Conservation (phyloP, 2,888 invertebrate species). For the Amblyjoppa fuscipennis region DNA sequence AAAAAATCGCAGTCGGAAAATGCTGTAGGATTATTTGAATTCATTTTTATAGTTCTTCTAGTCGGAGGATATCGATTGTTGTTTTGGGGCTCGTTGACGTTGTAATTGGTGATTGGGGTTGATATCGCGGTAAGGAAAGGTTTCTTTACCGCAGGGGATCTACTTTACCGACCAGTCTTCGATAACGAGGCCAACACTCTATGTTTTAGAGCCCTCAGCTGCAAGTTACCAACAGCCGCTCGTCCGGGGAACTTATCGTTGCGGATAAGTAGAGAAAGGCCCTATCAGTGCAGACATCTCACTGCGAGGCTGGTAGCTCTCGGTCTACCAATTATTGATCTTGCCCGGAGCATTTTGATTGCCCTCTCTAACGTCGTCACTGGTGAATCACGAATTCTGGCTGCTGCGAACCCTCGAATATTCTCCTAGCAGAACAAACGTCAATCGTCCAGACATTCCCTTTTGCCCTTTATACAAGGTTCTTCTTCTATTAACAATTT, state of each 20-base stretch:
- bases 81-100: background rate
- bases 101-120: background rate
- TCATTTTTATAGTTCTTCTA: background rate
- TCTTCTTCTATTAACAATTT: background rate
- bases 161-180: background rate
- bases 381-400: conserved; percentile 27
- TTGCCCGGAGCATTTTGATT: background rate
- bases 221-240: conserved; percentile 6
- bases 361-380: conserved; percentile 13
- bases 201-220: background rate
- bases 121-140: background rate
- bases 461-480: background rate
- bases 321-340: conserved; percentile 6
- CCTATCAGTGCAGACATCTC: conserved; percentile 49
- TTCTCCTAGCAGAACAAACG: conserved; percentile 17
- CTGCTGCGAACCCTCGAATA: background rate
- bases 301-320: background rate
- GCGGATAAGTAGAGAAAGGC: background rate
- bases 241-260: conserved; percentile 14
- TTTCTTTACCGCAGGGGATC: background rate
- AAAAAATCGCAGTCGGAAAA: background rate
- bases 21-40: background rate
- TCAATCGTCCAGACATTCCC: conserved; percentile 1
- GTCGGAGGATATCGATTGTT: background rate
- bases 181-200: background rate